Evolutionary conservation across 2,797 vertebrate species (phyloP).

Genomic region (Mormyrus hasselquistii): DNA sequence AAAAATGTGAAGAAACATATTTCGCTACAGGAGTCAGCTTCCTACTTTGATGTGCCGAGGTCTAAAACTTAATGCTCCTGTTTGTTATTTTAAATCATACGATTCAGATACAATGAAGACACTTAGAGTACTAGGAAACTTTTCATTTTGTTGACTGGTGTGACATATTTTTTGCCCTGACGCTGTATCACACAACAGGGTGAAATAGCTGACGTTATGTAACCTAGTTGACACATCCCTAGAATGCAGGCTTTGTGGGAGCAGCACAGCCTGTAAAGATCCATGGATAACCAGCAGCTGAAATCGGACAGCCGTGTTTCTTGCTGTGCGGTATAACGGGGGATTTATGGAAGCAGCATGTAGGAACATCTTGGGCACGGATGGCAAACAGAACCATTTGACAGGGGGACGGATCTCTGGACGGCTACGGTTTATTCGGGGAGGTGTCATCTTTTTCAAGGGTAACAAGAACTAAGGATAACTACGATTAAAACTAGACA

Average conservation of each 20-base stretch:
- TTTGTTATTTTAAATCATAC: background rate
- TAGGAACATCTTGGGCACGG: background rate
- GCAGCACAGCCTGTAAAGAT: background rate
- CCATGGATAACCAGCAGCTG: background rate
- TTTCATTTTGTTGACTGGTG: background rate
- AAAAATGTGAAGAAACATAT: constrained; percentile 5
- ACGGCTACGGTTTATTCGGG: background rate
- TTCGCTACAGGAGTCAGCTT: background rate
- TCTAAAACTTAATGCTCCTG: background rate
- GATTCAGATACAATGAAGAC: background rate
- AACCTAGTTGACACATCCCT: background rate
- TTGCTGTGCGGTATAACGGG: background rate
- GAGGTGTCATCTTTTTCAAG: background rate
- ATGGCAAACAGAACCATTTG: background rate
- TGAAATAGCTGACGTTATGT: background rate
- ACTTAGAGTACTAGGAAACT: background rate
- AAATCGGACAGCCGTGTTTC: background rate
- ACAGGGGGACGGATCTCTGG: background rate
- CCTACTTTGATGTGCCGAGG: background rate
- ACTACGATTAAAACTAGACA: background rate
- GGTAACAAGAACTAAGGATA: background rate
- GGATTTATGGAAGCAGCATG: background rate
- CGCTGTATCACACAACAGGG: background rate
- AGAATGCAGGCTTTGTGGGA: background rate
- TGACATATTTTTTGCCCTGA: background rate